These are phyloP conservation scores for Drosophila rufa DNA, from an alignment of 1,140 invertebrate species.

Conservation along the genomic window DNA sequence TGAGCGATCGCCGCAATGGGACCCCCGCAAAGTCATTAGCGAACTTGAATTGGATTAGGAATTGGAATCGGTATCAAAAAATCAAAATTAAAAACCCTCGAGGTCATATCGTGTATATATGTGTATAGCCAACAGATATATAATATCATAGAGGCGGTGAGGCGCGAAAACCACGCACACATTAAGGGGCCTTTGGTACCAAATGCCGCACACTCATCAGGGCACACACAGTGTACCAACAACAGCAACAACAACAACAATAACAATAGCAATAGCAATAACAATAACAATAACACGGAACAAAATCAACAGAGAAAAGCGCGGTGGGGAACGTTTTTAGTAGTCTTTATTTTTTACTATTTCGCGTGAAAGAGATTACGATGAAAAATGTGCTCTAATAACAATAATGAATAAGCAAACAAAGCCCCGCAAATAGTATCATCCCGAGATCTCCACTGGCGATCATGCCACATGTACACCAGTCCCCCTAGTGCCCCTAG, in stretches of 20 bases:
- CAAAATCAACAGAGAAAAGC: conserved; percentile 12
- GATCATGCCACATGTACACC: conserved; percentile 19
- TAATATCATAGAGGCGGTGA: conserved; percentile 56
- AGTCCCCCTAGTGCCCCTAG: neutral
- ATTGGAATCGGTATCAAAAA: conserved; percentile 8
- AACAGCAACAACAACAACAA: conserved; percentile 1
- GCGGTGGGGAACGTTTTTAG: conserved; percentile 55
- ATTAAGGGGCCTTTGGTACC: conserved; percentile 69
- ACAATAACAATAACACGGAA: conserved; percentile 3
- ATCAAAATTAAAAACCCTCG: conserved; percentile 40
- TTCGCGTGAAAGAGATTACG: conserved; percentile 81
- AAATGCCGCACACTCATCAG: conserved; percentile 72
- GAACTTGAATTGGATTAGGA: neutral
- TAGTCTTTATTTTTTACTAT: conserved; percentile 78
- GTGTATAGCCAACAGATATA: conserved; percentile 1
- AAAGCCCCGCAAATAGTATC: conserved; percentile 60
- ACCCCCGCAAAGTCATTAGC: conserved; percentile 24
- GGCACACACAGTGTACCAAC: conserved; percentile 53
- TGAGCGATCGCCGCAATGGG: neutral
- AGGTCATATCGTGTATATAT: conserved; percentile 30
- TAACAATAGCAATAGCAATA: conserved; percentile 4
- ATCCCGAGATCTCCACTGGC: conserved; percentile 10
- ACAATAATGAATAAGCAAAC: conserved; percentile 81
- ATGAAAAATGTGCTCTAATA: conserved; percentile 81
- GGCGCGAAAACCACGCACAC: conserved; percentile 57